phyloP scores from a whole-genome alignment of 1,140 invertebrate genomes.

The Drosophila sechellia region DNA sequence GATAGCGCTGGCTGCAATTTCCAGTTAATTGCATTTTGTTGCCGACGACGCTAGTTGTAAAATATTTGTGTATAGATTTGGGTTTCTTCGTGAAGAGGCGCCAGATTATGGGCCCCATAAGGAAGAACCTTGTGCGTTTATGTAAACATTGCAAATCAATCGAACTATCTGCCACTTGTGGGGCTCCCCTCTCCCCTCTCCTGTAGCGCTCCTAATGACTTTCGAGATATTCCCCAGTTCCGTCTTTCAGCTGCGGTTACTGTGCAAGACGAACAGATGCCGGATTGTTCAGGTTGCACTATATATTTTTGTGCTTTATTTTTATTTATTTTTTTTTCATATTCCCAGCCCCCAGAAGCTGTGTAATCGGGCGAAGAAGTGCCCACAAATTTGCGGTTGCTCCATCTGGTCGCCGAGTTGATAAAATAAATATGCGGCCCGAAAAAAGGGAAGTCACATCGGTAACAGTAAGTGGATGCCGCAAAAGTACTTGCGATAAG shows the following conservation, averaged over 20 bases:
- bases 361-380: conserved; percentile 31
- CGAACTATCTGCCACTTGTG: conserved; percentile 55
- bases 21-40: conserved; percentile 53
- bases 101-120: conserved; percentile 53
- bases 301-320: not conserved
- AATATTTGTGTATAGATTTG: conserved; percentile 59
- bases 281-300: not conserved
- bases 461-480: conserved; percentile 24
- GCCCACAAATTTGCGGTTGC: conserved; percentile 45
- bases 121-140: conserved; percentile 54
- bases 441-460: conserved; percentile 6
- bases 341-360: conserved; percentile 20
- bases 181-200: not conserved
- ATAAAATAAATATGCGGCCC: conserved; percentile 16
- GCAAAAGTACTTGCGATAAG: conserved; percentile 19
- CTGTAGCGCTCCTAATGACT: not conserved
- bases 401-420: conserved; percentile 37
- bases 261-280: conserved; percentile 16
- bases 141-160: conserved; percentile 56
- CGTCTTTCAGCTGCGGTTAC: conserved; percentile 18
- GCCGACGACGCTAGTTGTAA: conserved; percentile 39
- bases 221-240: conserved; percentile 1
- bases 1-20: conserved; percentile 47
- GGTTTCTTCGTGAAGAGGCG: conserved; percentile 46
- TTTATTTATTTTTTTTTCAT: not conserved